Evolutionary conservation across 1,140 invertebrate genomes (phyloP).

Genomic region (Drosophila tropicalis): DNA sequence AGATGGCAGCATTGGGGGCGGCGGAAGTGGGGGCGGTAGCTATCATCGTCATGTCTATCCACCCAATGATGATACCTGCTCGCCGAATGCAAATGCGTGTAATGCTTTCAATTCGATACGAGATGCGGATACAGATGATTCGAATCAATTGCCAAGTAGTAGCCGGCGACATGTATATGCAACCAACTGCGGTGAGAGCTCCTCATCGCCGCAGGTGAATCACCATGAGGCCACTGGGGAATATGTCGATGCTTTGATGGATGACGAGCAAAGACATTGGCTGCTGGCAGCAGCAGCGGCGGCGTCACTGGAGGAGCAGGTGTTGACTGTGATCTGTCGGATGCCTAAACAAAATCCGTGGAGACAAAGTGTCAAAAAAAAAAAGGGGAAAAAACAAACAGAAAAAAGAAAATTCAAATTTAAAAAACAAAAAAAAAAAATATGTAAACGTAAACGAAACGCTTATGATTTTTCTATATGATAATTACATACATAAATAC

Average conservation of each 20-base stretch:
- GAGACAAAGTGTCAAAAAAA: constrained; percentile 23
- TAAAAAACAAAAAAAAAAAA: constrained; percentile 40
- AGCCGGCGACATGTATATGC: constrained; percentile 78
- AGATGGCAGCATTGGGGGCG: constrained; percentile 68
- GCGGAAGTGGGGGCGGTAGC: constrained; percentile 64
- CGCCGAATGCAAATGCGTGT: constrained; percentile 75
- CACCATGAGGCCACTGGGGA: constrained; percentile 67
- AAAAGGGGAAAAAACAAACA: constrained; percentile 41
- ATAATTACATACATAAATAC: constrained; percentile 33
- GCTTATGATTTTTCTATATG: constrained; percentile 65
- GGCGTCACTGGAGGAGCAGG: constrained; percentile 28
- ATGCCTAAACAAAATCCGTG: constrained; percentile 55
- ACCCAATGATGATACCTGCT: constrained; percentile 79
- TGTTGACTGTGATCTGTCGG: constrained; percentile 74
- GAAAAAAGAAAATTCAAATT: constrained; percentile 39
- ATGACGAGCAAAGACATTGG: constrained; percentile 64
- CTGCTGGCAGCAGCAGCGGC: constrained; percentile 30
- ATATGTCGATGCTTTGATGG: constrained; percentile 65
- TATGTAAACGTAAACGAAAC: constrained; percentile 71
- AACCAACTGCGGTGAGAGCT: constrained; percentile 79
- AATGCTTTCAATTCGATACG: constrained; percentile 81
- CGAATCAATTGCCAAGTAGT: constrained; percentile 66
- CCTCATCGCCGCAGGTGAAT: constrained; percentile 78
- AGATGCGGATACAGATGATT: constrained; percentile 80
- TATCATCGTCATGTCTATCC: constrained; percentile 80